phyloP scores from a whole-genome alignment of 2,888 invertebrate genomes.

The Acrocyrtus sp. region DNA sequence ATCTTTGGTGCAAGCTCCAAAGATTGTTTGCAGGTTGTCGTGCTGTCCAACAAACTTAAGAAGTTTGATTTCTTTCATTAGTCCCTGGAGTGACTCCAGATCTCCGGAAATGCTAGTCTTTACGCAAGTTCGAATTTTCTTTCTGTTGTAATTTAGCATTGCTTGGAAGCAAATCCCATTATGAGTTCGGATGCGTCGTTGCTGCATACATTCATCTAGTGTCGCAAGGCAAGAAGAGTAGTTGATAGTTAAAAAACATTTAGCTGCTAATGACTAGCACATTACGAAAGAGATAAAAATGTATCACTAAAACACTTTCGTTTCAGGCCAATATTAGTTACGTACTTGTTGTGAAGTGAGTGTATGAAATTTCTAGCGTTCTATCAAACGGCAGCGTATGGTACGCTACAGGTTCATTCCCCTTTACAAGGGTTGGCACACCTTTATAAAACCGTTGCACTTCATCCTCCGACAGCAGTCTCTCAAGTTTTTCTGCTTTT shows the following conservation, averaged over 20 bases:
- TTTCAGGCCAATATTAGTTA: neutral
- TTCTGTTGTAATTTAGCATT: conserved; percentile 16
- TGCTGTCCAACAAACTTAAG: conserved; percentile 32
- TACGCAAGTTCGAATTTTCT: conserved; percentile 15
- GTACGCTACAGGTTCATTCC: conserved; percentile 20
- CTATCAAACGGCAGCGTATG: conserved; percentile 33
- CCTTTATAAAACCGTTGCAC: conserved; percentile 24
- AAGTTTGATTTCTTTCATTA: conserved; percentile 34
- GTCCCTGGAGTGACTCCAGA: conserved; percentile 16
- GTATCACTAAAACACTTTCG: too few relatives aligned
- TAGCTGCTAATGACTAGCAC: too few relatives aligned
- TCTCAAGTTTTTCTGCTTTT: neutral
- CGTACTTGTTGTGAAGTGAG: conserved; percentile 12
- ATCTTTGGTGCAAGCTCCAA: conserved; percentile 42
- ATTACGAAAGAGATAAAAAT: too few relatives aligned
- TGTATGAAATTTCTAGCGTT: conserved; percentile 29
- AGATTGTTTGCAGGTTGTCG: conserved; percentile 34
- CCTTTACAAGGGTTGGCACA: conserved; percentile 22
- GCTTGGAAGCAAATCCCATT: conserved; percentile 22
- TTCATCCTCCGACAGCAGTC: conserved; percentile 27
- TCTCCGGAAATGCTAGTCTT: conserved; percentile 19
- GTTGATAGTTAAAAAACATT: too few relatives aligned
- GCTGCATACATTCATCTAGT: conserved; percentile 4
- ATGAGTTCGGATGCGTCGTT: conserved; percentile 5
- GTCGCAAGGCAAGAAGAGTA: neutral